These are phyloP conservation scores for Ctenomys sociabilis DNA, from an alignment of 2,113 vertebrate species.

Conservation along the genomic window DNA sequence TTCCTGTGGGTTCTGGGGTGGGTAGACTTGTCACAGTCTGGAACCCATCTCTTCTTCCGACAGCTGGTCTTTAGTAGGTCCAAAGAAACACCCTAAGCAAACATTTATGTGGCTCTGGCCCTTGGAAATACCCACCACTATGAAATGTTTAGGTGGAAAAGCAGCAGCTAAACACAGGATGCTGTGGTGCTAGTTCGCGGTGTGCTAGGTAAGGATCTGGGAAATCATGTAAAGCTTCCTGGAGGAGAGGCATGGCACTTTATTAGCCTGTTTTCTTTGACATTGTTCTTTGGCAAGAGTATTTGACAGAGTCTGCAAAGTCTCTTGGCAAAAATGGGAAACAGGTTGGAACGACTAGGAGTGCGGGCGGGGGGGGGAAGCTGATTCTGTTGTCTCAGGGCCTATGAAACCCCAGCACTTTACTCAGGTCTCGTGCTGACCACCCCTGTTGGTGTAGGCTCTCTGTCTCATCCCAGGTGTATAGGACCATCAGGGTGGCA, in stretches of 20 bases:
- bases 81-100: background rate
- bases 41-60: background rate
- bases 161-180: background rate
- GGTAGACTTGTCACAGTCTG: background rate
- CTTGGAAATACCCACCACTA: background rate
- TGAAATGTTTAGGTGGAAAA: background rate
- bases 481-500: background rate
- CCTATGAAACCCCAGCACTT: background rate
- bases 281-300: background rate
- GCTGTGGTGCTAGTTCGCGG: background rate
- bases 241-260: background rate
- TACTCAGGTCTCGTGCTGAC: too few species aligned
- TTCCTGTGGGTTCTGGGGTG: background rate
- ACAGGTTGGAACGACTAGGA: background rate
- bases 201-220: background rate
- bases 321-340: background rate
- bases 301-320: background rate
- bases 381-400: background rate
- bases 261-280: background rate
- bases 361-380: accelerated
- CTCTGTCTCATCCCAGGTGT: background rate
- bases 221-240: background rate
- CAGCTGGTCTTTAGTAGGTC: background rate
- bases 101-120: background rate
- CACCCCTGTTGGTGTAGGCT: background rate